Conservation (phyloP, 2,888 invertebrate genomes). For the Ctenicera cuprea region DNA sequence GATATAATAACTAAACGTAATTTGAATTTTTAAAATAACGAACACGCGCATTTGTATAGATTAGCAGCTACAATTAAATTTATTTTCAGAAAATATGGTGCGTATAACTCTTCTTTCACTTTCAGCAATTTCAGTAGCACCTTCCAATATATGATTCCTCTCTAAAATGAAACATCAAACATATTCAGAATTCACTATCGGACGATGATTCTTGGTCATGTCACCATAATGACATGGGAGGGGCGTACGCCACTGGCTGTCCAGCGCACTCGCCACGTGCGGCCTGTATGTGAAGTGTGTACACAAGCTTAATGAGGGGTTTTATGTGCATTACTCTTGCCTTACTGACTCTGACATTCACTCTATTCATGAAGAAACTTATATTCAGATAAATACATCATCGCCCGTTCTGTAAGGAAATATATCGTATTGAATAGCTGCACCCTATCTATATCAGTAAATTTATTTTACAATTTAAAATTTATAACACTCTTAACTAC, state of each 20-base stretch:
- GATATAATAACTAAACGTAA: no score
- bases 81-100: no score
- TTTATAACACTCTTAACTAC: no score
- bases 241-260: constrained; percentile 65
- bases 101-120: no score
- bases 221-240: constrained; percentile 58
- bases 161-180: neutral
- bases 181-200: neutral
- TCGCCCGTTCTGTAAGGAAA: neutral
- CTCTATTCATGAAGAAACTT: constrained; percentile 46
- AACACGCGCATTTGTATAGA: no score
- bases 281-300: constrained; percentile 70
- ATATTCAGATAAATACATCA: constrained; percentile 47
- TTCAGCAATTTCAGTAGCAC: no score
- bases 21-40: no score
- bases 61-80: no score
- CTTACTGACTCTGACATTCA: constrained; percentile 70
- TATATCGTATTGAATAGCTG: no score
- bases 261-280: constrained; percentile 65
- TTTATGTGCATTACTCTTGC: constrained; percentile 72
- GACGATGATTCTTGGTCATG: constrained; percentile 35
- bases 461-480: no score
- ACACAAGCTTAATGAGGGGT: constrained; percentile 72
- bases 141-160: neutral
- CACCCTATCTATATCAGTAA: no score